These are phyloP conservation scores for Parapristionchus giblindavisi DNA, from an alignment of 2,888 invertebrate species.

Conservation along the genomic window DNA sequence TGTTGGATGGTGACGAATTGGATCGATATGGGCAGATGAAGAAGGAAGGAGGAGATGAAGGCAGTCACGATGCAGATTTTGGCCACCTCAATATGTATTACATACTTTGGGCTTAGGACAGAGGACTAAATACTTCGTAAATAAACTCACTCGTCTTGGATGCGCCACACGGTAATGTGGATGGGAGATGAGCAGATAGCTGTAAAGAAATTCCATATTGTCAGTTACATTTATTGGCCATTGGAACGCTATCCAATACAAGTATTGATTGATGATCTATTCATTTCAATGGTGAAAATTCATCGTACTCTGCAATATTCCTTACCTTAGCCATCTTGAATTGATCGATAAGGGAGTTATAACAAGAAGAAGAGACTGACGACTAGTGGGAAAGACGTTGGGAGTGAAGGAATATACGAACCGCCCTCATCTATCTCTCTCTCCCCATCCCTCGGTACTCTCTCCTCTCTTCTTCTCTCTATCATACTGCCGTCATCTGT, in stretches of 20 bases:
- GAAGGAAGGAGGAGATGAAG: constrained; percentile 51
- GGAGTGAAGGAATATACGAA: neutral
- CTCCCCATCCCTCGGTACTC: constrained; percentile 8
- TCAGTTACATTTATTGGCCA: no score
- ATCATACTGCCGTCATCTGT: neutral
- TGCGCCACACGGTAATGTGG: constrained; percentile 47
- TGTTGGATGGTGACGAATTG: constrained; percentile 48
- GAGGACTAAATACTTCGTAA: neutral
- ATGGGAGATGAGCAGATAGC: constrained; percentile 58
- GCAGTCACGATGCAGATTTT: constrained; percentile 54
- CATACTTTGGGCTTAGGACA: neutral
- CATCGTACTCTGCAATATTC: no score
- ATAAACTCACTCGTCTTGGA: constrained; percentile 12
- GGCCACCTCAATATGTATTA: constrained; percentile 39
- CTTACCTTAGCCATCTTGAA: no score
- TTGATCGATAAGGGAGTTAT: neutral
- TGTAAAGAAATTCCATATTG: no score
- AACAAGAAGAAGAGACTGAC: no score
- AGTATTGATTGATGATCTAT: no score
- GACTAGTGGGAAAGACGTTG: neutral
- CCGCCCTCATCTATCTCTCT: constrained; percentile 4
- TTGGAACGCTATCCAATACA: no score
- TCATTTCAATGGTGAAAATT: no score
- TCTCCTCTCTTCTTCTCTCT: constrained; percentile 5
- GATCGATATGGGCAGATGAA: constrained; percentile 66